Evolutionary conservation across 2,113 vertebrate species (phyloP).

Genomic region (Tachuris rubrigastra): DNA sequence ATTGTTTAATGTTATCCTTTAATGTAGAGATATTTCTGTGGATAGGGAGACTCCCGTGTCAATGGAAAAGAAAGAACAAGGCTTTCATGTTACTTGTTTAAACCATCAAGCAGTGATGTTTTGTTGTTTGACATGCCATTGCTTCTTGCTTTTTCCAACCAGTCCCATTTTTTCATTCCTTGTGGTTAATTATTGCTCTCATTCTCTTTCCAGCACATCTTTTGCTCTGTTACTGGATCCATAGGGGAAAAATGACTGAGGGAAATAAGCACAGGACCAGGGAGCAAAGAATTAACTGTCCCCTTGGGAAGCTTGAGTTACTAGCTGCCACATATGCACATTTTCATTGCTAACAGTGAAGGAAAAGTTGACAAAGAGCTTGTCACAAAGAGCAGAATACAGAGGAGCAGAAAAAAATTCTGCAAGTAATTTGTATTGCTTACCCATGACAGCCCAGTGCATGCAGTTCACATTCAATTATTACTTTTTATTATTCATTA

Average conservation of each 20-base stretch:
- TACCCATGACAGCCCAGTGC: background rate
- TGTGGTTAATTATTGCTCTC: conserved; percentile 66
- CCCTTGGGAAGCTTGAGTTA: conserved; percentile 82
- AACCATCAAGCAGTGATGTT: conserved; percentile 63
- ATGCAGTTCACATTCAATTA: conserved; percentile 1
- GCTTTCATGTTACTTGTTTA: conserved; percentile 54
- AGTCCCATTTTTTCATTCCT: conserved; percentile 63
- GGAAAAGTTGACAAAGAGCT: conserved; percentile 80
- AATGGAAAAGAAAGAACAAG: background rate
- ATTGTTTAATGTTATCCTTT: conserved; percentile 53
- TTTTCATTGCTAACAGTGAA: conserved; percentile 38
- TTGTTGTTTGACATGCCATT: conserved; percentile 75
- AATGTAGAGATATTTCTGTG: conserved; percentile 15
- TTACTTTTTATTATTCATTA: conserved; percentile 35
- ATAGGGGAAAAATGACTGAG: conserved; percentile 55
- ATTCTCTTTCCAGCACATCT: background rate
- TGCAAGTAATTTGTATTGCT: conserved; percentile 11
- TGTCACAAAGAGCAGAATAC: conserved; percentile 80
- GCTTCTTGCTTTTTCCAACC: conserved; percentile 67
- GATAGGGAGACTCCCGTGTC: conserved; percentile 2
- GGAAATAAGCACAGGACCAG: conserved; percentile 72
- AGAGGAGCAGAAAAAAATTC: conserved; percentile 41
- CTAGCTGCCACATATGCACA: conserved; percentile 62
- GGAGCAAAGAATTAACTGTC: conserved; percentile 76
- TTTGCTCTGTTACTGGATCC: conserved; percentile 61